Evolutionary conservation across 2,797 vertebrate species (phyloP).

Genomic region (Neopelma chrysocephalum): DNA sequence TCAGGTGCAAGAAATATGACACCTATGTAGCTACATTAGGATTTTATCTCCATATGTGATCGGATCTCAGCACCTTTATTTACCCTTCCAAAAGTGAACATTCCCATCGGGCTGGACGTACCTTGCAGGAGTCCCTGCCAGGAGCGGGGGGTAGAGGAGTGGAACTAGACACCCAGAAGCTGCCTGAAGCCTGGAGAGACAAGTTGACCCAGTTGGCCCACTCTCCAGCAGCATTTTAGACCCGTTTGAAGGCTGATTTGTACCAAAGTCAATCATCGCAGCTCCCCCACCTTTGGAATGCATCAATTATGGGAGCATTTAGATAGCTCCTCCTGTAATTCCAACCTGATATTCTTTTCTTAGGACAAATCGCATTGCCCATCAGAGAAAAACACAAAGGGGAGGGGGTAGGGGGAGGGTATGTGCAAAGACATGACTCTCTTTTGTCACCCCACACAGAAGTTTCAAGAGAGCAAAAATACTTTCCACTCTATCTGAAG

Average conservation of each 20-base stretch:
- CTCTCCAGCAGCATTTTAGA: background rate
- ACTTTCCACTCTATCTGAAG: background rate
- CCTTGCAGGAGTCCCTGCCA: background rate
- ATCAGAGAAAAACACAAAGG: background rate
- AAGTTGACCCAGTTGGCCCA: background rate
- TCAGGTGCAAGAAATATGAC: fast-evolving
- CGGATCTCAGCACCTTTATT: background rate
- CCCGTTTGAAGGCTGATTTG: background rate
- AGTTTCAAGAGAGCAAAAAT: background rate
- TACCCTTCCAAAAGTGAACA: background rate
- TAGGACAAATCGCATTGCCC: background rate
- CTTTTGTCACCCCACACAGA: background rate
- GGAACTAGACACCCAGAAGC: background rate
- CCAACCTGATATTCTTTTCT: background rate
- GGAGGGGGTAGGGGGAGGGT: background rate
- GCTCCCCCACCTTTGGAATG: background rate
- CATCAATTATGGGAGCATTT: background rate
- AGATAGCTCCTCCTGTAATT: background rate
- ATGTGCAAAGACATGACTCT: background rate
- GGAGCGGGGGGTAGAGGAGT: fast-evolving
- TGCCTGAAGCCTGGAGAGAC: background rate
- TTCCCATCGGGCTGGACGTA: background rate
- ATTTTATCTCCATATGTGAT: fast-evolving
- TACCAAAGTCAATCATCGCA: background rate
- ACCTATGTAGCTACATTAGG: background rate